Percentiles rank a stretch among this genome's conserved stretches.
These are phyloP conservation scores for Rostratula benghalensis DNA, from an alignment of 2,113 vertebrate genomes.

Conservation along the genomic window DNA sequence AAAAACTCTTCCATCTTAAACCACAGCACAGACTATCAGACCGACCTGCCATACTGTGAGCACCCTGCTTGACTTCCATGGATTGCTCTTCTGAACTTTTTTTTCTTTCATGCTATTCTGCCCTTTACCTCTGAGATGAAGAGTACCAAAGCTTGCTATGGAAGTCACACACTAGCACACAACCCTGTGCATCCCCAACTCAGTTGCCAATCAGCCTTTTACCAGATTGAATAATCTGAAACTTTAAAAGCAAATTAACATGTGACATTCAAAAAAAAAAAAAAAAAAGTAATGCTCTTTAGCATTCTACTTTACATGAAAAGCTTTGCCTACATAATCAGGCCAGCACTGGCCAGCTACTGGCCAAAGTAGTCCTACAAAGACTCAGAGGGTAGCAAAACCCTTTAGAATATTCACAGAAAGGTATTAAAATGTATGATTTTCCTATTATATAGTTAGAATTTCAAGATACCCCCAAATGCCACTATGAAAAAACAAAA, in stretches of 20 bases:
- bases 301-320: not conserved
- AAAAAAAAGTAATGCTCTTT: not conserved
- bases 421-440: not conserved
- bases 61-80: not conserved
- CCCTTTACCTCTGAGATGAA: not conserved
- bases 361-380: not conserved
- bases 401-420: not conserved
- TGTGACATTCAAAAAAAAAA: not conserved
- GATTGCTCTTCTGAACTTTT: not conserved
- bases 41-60: not conserved
- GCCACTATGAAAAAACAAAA: not conserved
- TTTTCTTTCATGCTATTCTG: not conserved
- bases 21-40: not conserved
- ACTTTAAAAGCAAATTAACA: not conserved
- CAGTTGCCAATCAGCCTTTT: not conserved
- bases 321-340: not conserved
- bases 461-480: not conserved
- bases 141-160: not conserved
- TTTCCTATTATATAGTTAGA: not conserved
- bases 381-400: not conserved
- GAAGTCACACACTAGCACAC: not conserved
- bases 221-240: not conserved
- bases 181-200: not conserved
- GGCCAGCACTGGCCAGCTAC: not conserved
- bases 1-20: not conserved